Evolutionary conservation across 2,888 invertebrate genomes (phyloP), one percentile per base, ranked within the genome.

Genomic region (Tetragnatha montana): DNA sequence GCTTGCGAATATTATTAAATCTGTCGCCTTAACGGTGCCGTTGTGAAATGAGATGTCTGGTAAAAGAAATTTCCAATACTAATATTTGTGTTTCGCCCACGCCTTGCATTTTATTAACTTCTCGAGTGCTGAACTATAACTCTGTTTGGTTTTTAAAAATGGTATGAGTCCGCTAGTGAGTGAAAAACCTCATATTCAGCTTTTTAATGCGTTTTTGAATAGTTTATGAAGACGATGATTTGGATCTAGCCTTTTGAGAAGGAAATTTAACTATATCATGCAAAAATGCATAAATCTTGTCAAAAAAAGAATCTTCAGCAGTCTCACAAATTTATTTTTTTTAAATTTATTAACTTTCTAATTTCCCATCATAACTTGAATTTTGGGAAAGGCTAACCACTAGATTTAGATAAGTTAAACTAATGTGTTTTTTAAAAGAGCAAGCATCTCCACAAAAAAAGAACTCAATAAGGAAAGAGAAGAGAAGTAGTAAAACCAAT

Each of bases 1-100:
- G 60, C 82, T 82, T 71, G 4, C 14, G 74, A 82, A 74, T 82
- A 82, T 82, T 82, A 82, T 82, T 82, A 82, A 82, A 82, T 82
- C 60, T 73, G 49, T 73, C 81, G 49, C 21, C 19, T 21, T 22
- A 71, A 50, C 49, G 21, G 3, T 22, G 49, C 50, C 51, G 71
- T 50, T 19, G 73, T 68, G 35, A 47, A 81, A 71, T 73, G 50
- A 82, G 71, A 35, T 60, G n/a, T 8, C 51, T 49, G 6, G 60
- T 21, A 74, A 82, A 82, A 78, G 78, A 60, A 78, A 76, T 82
- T 70, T 49, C 73, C 50, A 74, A 74, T 73, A 74, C 82, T 82
- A 82, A 82, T 82, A 82, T 82, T 82, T 82, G 35, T 73, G 21
- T 74, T 82, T 82, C 35, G 35, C 35, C 60, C 73, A 22, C 74